These are phyloP conservation scores for rabbit (Oryctolagus cuniculus) DNA, from an alignment of 2,113 vertebrate genomes.

Conservation along the genomic window DNA sequence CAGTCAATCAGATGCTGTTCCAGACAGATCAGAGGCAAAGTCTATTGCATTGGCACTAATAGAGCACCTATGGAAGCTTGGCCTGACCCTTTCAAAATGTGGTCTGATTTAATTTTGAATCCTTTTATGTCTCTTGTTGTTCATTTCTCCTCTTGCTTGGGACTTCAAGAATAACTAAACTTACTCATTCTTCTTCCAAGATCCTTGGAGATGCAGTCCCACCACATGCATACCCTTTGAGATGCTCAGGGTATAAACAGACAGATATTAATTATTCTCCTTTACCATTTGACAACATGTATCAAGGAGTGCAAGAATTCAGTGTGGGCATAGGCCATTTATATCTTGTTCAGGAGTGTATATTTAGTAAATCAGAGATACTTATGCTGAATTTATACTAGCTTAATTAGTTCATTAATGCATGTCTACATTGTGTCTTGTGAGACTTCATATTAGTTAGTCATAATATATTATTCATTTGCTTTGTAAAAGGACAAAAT, in stretches of 20 bases:
- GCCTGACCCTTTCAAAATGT: background rate
- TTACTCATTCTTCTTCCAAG: background rate
- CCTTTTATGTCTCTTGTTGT: background rate
- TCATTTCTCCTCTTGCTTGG: background rate
- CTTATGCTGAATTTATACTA: background rate
- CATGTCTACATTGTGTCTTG: background rate
- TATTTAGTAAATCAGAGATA: background rate
- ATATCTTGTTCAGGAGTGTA: background rate
- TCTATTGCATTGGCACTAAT: background rate
- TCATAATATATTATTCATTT: background rate
- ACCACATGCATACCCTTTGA: background rate
- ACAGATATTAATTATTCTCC: background rate
- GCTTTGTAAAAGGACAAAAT: background rate
- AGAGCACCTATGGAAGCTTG: background rate
- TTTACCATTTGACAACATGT: background rate
- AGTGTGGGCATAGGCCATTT: background rate
- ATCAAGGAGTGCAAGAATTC: background rate
- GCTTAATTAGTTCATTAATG: background rate
- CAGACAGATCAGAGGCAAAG: background rate
- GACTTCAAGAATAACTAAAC: background rate
- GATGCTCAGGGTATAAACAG: background rate
- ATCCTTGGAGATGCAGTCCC: background rate
- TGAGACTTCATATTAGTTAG: background rate
- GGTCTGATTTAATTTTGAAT: conserved; percentile 17
- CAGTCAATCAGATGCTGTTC: background rate